Evolutionary conservation across 2,888 invertebrate species (phyloP), one percentile per base, ranked within the genome.

Genomic region (Gari tellinella): DNA sequence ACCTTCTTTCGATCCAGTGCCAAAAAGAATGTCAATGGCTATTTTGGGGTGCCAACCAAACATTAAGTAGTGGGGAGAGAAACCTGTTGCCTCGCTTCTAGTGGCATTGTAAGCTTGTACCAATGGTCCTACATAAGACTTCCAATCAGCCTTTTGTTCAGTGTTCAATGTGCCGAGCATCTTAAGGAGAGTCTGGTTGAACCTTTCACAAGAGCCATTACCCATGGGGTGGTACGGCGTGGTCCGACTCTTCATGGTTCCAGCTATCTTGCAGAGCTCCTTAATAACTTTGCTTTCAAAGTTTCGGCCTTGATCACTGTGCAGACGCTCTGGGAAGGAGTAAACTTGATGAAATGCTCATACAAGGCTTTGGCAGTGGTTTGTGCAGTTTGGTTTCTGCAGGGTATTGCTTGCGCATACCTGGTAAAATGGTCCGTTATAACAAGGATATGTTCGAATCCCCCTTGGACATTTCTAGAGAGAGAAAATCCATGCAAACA

Each of bases 181-280:
- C 26, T 64, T 31, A 1, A 64, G 31, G 5, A 65, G 19, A 12
- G 48, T 65, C 25, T 49, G 38, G 26, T 65, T 65, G 38, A 65
- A 65, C n/a, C 65, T 15, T 31, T 65, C 65, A 1, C 31, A 21
- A 48, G 41, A 49, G n/a, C 60, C 60, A 38, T 61, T 68, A n/a
- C 55, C 55, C 61, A 68, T 61, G 17, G 68, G 40, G 43, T 68
- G 68, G 40, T 68, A 68, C 7, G 61, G 61, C 2, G 61, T 68
- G 5, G 68, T 68, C 8, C 52, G 10, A 21, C 52, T 45, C 25
- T 67, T 60, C 1, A 37, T 26, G 4, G 48, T 23, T 23, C 58
- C 37, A n/a, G 52, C 46, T 23, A 67, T 23, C 5, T 46, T 37
- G 21, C 67, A 67, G 5, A 67, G 46, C 19, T 67, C n/a, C n/a